Conservation (phyloP, 2,113 vertebrate genomes). For the Seriola quinqueradiata region DNA sequence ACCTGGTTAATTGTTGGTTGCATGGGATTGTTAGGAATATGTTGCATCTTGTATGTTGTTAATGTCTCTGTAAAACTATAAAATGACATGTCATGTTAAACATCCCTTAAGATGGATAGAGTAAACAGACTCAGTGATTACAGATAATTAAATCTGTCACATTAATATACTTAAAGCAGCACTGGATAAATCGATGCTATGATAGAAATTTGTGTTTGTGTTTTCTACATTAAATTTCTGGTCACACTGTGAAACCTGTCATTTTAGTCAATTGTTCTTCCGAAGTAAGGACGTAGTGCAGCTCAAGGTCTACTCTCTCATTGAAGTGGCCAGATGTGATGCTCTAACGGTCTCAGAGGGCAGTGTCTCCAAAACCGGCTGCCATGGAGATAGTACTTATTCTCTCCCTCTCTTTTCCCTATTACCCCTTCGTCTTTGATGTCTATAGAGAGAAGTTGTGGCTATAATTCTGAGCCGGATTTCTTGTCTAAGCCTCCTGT, state of each 20-base stretch:
- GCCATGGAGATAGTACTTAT: slow-evolving; percentile 55
- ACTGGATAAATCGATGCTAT: not conserved
- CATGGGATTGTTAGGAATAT: too few species aligned
- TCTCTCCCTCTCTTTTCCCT: slow-evolving; percentile 38
- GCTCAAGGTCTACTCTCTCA: not conserved
- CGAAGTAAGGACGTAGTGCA: not conserved
- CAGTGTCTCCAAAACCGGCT: slow-evolving; percentile 55
- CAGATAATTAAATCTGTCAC: slow-evolving; percentile 4
- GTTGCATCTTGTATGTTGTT: too few species aligned
- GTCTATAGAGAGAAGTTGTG: slow-evolving; percentile 31
- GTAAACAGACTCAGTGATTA: not conserved
- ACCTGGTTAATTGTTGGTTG: too few species aligned
- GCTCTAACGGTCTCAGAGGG: slow-evolving; percentile 34
- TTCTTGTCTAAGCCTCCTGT: slow-evolving; percentile 48
- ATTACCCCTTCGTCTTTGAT: slow-evolving; percentile 58
- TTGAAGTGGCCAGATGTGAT: slow-evolving; percentile 41
- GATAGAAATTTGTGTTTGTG: not conserved
- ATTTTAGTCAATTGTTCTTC: not conserved
- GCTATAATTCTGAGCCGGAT: slow-evolving; percentile 46
- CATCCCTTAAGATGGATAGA: not conserved
- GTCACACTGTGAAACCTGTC: not conserved
- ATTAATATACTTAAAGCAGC: not conserved
- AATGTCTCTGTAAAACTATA: not conserved
- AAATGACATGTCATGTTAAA: not conserved
- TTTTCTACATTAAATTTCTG: not conserved